Evolutionary conservation across 2,888 invertebrate species (phyloP).

Genomic region (Podotricha telesiphe): DNA sequence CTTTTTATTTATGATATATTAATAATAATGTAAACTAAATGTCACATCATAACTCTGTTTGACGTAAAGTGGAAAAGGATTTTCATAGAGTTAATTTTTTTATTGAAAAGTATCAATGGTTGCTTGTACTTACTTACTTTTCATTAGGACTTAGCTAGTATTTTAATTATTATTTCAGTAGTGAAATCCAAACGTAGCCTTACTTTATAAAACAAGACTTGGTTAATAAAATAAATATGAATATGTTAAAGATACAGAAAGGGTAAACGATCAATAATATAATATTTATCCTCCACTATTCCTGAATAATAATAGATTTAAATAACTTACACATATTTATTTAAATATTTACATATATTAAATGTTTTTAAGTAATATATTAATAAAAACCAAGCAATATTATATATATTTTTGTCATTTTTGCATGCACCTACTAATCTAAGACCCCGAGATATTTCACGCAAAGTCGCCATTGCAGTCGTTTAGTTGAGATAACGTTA

Average conservation of each 20-base stretch:
- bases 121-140: too few relatives aligned
- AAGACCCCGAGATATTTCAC: conserved; percentile 45
- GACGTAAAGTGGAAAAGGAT: too few relatives aligned
- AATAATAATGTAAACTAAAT: background rate
- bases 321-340: too few relatives aligned
- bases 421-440: background rate
- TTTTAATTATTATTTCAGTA: background rate
- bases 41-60: too few relatives aligned
- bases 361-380: background rate
- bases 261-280: too few relatives aligned
- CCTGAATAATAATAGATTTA: too few relatives aligned
- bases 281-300: background rate
- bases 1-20: background rate
- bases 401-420: conserved; percentile 3
- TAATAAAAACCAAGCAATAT: background rate
- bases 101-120: too few relatives aligned
- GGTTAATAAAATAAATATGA: background rate
- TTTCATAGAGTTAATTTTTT: too few relatives aligned
- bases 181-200: background rate
- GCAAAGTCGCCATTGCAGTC: conserved; percentile 48
- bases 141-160: too few relatives aligned
- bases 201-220: background rate
- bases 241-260: too few relatives aligned
- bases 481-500: conserved; percentile 68
- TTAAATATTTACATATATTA: too few relatives aligned